phyloP scores from a whole-genome alignment of 2,113 vertebrate genomes.

The Polypterus senegalus region DNA sequence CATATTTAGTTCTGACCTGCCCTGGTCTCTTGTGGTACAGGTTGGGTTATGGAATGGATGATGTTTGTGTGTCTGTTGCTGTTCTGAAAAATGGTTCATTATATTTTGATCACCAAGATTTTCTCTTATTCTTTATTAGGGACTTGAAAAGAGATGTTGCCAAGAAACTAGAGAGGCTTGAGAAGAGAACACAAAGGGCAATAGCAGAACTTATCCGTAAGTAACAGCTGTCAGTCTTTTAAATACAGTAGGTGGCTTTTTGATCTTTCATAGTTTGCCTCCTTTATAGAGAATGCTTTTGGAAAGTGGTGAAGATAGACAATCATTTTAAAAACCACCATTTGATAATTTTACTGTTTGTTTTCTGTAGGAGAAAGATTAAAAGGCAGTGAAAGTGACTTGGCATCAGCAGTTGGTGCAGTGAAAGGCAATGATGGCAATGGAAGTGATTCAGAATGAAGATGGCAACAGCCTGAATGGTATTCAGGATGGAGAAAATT shows the following conservation, averaged over 20 bases:
- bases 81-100: not conserved
- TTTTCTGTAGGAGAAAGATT: constrained; percentile 66
- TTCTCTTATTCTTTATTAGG: constrained; percentile 40
- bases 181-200: constrained; percentile 84
- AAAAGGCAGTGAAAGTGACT: constrained; percentile 69
- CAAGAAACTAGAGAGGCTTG: constrained; percentile 90
- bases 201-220: constrained; percentile 85
- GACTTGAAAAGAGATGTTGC: constrained; percentile 89
- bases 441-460: constrained; percentile 69
- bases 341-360: not conserved
- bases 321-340: rapidly evolving
- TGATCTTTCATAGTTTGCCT: not conserved
- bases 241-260: not conserved
- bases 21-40: not conserved
- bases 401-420: constrained; percentile 59
- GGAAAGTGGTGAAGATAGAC: rapidly evolving
- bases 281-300: rapidly evolving
- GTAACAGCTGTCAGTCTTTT: constrained; percentile 27
- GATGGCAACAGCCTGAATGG: rapidly evolving
- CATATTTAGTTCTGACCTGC: no score
- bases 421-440: constrained; percentile 41
- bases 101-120: not conserved
- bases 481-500: no score
- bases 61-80: not conserved
- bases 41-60: not conserved